Conservation (phyloP, 1,140 invertebrate genomes). For the Eueides isabella region DNA sequence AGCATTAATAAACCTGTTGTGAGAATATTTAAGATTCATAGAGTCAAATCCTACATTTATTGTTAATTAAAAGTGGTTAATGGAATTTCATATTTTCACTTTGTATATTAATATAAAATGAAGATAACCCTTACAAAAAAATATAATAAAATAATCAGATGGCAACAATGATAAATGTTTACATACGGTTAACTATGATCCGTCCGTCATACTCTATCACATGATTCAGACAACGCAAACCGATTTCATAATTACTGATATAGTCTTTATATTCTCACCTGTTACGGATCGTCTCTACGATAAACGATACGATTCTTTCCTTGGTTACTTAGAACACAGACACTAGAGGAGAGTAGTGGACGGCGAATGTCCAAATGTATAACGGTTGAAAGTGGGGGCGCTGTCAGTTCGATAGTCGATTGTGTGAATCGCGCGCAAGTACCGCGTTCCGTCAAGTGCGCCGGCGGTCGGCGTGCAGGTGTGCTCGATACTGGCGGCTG, state of each 20-base stretch:
- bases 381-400: slow-evolving; percentile 51
- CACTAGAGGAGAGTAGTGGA: slow-evolving; percentile 60
- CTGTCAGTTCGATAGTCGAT: slow-evolving; percentile 53
- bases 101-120: too few species aligned
- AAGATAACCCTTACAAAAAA: neutral
- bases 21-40: slow-evolving; percentile 8
- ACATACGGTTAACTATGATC: slow-evolving; percentile 15
- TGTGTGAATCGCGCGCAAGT: slow-evolving; percentile 46
- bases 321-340: slow-evolving; percentile 59
- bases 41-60: neutral
- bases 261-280: slow-evolving; percentile 60
- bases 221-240: slow-evolving; percentile 57
- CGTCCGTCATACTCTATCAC: slow-evolving; percentile 46
- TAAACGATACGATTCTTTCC: slow-evolving; percentile 44
- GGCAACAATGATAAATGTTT: slow-evolving; percentile 10
- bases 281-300: slow-evolving; percentile 46
- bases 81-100: neutral
- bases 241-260: slow-evolving; percentile 59
- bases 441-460: slow-evolving; percentile 50
- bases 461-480: slow-evolving; percentile 61
- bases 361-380: slow-evolving; percentile 51
- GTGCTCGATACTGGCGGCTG: slow-evolving; percentile 68
- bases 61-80: neutral
- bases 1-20: slow-evolving; percentile 8
- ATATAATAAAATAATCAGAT: neutral